Conservation (phyloP, 2,797 vertebrate species). For the Leucoraja ocellata region DNA sequence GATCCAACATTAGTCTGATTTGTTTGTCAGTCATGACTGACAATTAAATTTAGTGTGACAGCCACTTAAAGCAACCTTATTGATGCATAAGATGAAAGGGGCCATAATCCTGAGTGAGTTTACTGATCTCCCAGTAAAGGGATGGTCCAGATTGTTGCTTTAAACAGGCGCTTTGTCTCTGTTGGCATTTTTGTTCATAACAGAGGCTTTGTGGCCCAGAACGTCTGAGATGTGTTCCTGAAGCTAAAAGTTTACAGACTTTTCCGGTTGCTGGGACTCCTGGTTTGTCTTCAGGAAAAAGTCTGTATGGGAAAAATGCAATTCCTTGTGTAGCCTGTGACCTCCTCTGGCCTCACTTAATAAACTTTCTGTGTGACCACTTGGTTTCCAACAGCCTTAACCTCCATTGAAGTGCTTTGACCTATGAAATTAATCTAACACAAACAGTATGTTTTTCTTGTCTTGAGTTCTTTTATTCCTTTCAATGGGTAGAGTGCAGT, state of each 20-base stretch:
- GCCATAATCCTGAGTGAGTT: conserved; percentile 16
- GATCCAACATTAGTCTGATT: conserved; percentile 26
- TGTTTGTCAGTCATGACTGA: conserved; percentile 37
- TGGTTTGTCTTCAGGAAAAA: conserved; percentile 29
- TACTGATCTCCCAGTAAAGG: conserved; percentile 29
- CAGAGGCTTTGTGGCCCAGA: conserved; percentile 19
- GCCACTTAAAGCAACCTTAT: conserved; percentile 19
- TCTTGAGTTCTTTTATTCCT: conserved; percentile 35
- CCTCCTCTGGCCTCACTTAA: conserved; percentile 34
- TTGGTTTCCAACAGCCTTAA: conserved; percentile 37
- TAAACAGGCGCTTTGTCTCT: conserved; percentile 36
- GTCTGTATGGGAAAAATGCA: conserved; percentile 36
- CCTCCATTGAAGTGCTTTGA: conserved; percentile 36
- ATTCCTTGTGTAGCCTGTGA: conserved; percentile 35
- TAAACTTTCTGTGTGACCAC: conserved; percentile 39
- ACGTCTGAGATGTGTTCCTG: conserved; percentile 33
- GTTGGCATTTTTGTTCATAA: conserved; percentile 34
- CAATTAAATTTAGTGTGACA: conserved; percentile 38
- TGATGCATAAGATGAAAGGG: conserved; percentile 20
- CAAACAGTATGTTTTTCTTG: conserved; percentile 39
- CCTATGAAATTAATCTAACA: conserved; percentile 38
- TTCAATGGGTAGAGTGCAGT: conserved; percentile 31
- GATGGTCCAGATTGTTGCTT: not conserved
- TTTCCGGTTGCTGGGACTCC: conserved; percentile 39
- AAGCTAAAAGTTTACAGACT: conserved; percentile 37